Percentiles rank a stretch among this genome's conserved stretches.
These are phyloP conservation scores for Tachina lurida DNA, from an alignment of 2,888 invertebrate genomes.

Conservation along the genomic window DNA sequence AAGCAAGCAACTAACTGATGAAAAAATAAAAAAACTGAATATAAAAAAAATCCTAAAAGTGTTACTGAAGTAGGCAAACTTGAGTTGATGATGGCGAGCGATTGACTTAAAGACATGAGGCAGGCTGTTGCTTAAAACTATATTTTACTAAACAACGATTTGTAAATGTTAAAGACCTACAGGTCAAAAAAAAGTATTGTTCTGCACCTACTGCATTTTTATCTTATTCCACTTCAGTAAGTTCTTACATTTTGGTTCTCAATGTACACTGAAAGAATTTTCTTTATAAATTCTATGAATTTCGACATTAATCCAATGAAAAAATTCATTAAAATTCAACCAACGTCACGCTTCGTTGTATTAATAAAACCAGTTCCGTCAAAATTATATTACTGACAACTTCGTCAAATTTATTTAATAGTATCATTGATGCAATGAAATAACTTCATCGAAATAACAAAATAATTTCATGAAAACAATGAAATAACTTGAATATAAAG, in stretches of 20 bases:
- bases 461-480: too few relatives aligned
- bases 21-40: neutral
- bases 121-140: constrained; percentile 40
- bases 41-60: constrained; percentile 10
- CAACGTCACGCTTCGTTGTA: too few relatives aligned
- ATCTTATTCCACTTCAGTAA: constrained; percentile 26
- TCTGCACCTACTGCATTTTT: constrained; percentile 61
- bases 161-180: constrained; percentile 62
- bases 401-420: too few relatives aligned
- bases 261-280: too few relatives aligned
- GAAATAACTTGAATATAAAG: too few relatives aligned
- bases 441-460: too few relatives aligned
- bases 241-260: neutral
- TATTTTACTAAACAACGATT: constrained; percentile 50
- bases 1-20: neutral
- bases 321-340: too few relatives aligned
- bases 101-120: constrained; percentile 56
- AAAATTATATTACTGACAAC: too few relatives aligned
- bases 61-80: constrained; percentile 68
- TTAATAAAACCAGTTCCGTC: too few relatives aligned
- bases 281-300: too few relatives aligned
- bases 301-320: too few relatives aligned
- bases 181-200: constrained; percentile 65
- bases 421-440: too few relatives aligned
- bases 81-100: constrained; percentile 63